phyloP scores from a whole-genome alignment of 2,113 vertebrate species.

The Aptenodytes forsteri region DNA sequence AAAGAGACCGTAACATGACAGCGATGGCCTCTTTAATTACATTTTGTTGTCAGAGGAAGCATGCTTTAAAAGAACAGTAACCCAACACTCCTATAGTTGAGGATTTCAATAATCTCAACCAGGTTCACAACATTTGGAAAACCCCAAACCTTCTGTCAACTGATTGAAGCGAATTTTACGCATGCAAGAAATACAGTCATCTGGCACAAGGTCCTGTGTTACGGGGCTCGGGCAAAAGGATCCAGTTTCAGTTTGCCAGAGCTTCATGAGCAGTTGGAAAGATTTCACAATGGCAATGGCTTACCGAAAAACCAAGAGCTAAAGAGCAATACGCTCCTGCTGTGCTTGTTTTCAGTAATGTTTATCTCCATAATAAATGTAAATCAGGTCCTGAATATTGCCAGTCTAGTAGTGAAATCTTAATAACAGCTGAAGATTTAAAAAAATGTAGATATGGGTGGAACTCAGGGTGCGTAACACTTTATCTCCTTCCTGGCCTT shows the following conservation, averaged over 20 bases:
- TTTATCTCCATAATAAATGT: neutral
- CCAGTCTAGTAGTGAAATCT: neutral
- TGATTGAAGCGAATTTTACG: conserved; percentile 22
- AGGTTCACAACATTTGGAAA: conserved; percentile 61
- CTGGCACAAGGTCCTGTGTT: conserved; percentile 9
- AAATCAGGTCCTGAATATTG: neutral
- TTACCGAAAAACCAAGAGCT: neutral
- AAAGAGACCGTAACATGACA: conserved; percentile 54
- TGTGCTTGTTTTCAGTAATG: neutral
- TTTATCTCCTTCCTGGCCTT: neutral
- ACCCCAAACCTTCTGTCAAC: conserved; percentile 40
- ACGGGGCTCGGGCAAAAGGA: neutral
- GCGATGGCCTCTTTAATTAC: conserved; percentile 62
- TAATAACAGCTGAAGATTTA: neutral
- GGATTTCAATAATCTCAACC: conserved; percentile 60
- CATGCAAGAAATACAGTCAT: conserved; percentile 20
- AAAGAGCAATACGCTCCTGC: neutral
- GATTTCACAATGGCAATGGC: neutral
- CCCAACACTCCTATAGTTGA: conserved; percentile 31
- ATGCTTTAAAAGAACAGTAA: conserved; percentile 64
- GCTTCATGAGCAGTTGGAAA: conserved; percentile 9
- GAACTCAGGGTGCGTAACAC: neutral
- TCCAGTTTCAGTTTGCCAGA: conserved; percentile 40
- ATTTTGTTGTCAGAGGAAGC: conserved; percentile 71
- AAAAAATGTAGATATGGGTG: neutral